Evolutionary conservation across 2,113 vertebrate genomes (phyloP), one percentile per base, ranked within the genome.

Genomic region (Pyxicephalus adspersus): DNA sequence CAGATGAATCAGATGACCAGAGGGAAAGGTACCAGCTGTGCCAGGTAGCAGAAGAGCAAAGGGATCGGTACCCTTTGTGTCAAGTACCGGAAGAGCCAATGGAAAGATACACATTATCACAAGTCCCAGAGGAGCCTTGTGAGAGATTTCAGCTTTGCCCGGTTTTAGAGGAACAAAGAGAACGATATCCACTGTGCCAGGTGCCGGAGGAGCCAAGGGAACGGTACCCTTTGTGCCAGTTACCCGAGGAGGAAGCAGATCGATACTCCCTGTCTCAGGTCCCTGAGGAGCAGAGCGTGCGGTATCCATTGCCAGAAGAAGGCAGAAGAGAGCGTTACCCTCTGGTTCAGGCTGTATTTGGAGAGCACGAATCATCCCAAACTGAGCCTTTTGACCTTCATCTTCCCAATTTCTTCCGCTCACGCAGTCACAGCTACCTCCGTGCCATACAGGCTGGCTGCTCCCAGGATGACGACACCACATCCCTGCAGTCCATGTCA

Each of bases 401-500:
- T 64, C 93, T 96, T 91, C 96, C 97, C 64, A 96, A 94, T 87
- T 98, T 96, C 90, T 99, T 99, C 89, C 95, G 98, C 76, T 99
- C 98, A 74, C 95, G 98, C 85, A 98, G 97, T 93, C 98, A 98
- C 91, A 99, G 98, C 92, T 99, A 99, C 92, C 95, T 99, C 89
- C 95, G 97, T n/a, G 98, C 98, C 89, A 98, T 99, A 87, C 98
- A 99, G 89, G 98, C 97, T 0, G 98, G 98, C 89, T 99, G 97
- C 85, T 98, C 98, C 31, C 96, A 99, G 89, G 98, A 99, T 0
- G 97, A 98, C 61, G 98, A 99, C 92, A 94, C 92, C 0, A 90
- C 93, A 38, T 99, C 98, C 64, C 61, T 97, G 22, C 96, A 95
- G 85, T 99, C 98, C 19, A 93, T 96, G 87, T 98, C 97, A 18